phyloP scores from a whole-genome alignment of 2,113 vertebrate species.

The Alligator mississippiensis region DNA sequence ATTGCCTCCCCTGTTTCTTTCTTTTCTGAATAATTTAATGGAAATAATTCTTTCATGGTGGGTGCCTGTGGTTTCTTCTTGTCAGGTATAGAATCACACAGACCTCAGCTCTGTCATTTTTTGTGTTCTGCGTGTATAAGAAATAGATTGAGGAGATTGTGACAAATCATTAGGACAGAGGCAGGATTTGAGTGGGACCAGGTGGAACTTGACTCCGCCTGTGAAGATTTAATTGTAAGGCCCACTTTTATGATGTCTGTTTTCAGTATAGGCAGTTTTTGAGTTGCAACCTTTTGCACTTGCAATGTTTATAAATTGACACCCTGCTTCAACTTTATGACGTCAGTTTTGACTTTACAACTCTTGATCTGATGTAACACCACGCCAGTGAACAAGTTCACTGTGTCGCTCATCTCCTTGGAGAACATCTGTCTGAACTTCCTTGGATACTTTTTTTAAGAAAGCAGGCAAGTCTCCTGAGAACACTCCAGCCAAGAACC shows the following conservation, averaged over 20 bases:
- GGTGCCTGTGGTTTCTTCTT: neutral
- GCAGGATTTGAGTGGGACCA: neutral
- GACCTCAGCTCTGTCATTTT: rapidly evolving
- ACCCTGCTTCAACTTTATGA: no score
- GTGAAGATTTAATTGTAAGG: rapidly evolving
- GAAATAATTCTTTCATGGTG: neutral
- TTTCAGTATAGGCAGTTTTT: neutral
- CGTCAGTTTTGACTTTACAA: no score
- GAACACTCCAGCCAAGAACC: no score
- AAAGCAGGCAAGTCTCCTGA: no score
- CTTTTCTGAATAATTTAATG: rapidly evolving
- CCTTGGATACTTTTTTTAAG: no score
- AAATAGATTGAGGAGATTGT: neutral
- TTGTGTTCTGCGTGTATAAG: rapidly evolving
- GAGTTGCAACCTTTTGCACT: no score
- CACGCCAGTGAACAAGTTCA: no score
- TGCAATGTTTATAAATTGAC: no score
- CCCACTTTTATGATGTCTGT: neutral
- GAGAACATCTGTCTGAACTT: no score
- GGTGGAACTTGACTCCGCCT: rapidly evolving
- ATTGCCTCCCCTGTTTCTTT: neutral
- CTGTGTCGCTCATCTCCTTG: no score
- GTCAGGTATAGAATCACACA: neutral
- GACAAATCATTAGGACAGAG: neutral
- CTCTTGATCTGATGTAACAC: no score